These are phyloP conservation scores for Pseudomyrmex flavicornis DNA, from an alignment of 1,140 invertebrate species.

Conservation along the genomic window DNA sequence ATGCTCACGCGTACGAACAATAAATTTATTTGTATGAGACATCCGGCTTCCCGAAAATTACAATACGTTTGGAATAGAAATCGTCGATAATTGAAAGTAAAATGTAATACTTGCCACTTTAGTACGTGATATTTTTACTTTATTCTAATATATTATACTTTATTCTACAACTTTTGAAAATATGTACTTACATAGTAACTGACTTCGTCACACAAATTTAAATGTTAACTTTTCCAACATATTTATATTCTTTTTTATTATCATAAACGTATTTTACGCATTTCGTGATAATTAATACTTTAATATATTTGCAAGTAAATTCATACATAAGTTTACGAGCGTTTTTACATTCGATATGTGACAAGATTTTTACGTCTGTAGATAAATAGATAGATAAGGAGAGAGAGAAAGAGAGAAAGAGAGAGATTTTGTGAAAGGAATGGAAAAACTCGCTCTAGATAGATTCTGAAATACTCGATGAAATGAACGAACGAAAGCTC, in stretches of 20 bases:
- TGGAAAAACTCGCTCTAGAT: constrained; percentile 1
- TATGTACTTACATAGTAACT: not conserved
- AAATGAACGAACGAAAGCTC: constrained; percentile 9
- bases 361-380: too few species aligned
- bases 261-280: not conserved
- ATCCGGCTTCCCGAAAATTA: constrained; percentile 1
- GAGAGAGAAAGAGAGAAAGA: too few species aligned
- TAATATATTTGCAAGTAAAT: not conserved
- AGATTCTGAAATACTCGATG: not conserved
- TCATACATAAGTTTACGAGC: too few species aligned
- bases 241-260: not conserved
- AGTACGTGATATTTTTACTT: not conserved
- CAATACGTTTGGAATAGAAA: not conserved
- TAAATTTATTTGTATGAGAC: constrained; percentile 40
- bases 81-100: not conserved
- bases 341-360: too few species aligned
- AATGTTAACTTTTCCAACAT: not conserved
- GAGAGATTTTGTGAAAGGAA: constrained; percentile 7
- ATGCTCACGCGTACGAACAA: constrained; percentile 43
- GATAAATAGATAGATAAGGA: too few species aligned
- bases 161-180: not conserved
- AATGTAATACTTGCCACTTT: not conserved
- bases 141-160: not conserved
- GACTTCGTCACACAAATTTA: not conserved
- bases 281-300: not conserved